Evolutionary conservation across 2,113 vertebrate species (phyloP).

Genomic region (Bucco capensis): DNA sequence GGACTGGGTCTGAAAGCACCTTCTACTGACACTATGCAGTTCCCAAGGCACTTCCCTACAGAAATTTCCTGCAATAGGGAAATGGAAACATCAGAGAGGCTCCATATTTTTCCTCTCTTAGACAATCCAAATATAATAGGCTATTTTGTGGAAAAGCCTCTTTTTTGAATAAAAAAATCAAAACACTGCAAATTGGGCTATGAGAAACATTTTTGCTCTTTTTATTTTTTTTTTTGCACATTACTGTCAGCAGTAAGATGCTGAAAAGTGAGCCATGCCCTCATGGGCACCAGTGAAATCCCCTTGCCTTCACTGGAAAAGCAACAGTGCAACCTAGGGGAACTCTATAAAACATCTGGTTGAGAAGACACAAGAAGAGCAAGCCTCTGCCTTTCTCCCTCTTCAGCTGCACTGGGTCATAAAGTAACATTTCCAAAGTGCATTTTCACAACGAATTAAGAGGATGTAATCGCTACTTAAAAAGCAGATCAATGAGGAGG

Average conservation of each 20-base stretch:
- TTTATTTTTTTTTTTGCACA: background rate
- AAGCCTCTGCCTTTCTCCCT: background rate
- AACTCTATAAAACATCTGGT: background rate
- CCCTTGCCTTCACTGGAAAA: background rate
- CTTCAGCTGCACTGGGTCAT: background rate
- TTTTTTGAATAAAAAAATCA: background rate
- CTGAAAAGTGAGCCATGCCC: background rate
- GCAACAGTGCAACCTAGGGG: slow-evolving; percentile 39
- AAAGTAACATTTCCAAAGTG: background rate
- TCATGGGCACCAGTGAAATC: background rate
- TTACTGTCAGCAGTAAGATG: background rate
- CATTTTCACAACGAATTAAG: background rate
- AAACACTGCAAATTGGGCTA: background rate
- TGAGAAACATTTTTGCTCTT: background rate
- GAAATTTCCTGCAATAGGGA: background rate
- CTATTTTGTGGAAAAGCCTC: background rate
- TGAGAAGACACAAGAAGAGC: background rate
- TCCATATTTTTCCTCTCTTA: background rate
- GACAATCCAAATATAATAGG: background rate
- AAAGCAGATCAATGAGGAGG: background rate
- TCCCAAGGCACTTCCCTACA: slow-evolving; percentile 18
- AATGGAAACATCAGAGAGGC: background rate
- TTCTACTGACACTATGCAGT: background rate
- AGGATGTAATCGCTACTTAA: background rate
- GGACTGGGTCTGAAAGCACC: slow-evolving; percentile 15